phyloP scores from a whole-genome alignment of 2,888 invertebrate species.

The Polia nebulosa region DNA sequence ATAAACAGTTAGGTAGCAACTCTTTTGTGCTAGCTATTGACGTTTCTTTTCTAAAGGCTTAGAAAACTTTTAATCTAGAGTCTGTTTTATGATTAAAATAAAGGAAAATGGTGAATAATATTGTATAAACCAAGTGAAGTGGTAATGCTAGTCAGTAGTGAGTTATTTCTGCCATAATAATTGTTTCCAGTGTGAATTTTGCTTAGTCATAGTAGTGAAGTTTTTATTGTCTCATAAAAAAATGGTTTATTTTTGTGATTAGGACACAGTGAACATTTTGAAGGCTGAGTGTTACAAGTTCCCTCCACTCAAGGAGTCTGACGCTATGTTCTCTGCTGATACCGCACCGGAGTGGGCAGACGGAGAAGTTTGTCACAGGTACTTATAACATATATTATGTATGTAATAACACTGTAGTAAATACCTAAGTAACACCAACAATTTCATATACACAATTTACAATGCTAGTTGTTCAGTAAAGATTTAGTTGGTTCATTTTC shows the following conservation, averaged over 20 bases:
- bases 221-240: constrained; percentile 17
- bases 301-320: constrained; percentile 97
- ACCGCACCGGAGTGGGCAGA: constrained; percentile 99
- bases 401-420: too few relatives aligned
- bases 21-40: constrained; percentile 61
- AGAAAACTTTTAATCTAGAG: too few relatives aligned
- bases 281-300: constrained; percentile 98
- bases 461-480: neutral
- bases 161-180: constrained; percentile 21
- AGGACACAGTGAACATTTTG: constrained; percentile 98
- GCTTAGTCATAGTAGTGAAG: constrained; percentile 54
- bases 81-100: constrained; percentile 10
- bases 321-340: constrained; percentile 99
- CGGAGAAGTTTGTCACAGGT: constrained; percentile 97
- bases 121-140: constrained; percentile 17
- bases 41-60: constrained; percentile 13
- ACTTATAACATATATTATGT: constrained; percentile 47
- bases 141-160: constrained; percentile 16
- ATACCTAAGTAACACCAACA: too few relatives aligned
- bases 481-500: constrained; percentile 28
- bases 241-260: constrained; percentile 67
- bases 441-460: neutral
- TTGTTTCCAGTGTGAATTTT: constrained; percentile 30
- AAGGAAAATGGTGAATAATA: constrained; percentile 26
- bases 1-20: constrained; percentile 62